Conservation (phyloP, 2,113 vertebrate genomes). For the Trogon melanurus region DNA sequence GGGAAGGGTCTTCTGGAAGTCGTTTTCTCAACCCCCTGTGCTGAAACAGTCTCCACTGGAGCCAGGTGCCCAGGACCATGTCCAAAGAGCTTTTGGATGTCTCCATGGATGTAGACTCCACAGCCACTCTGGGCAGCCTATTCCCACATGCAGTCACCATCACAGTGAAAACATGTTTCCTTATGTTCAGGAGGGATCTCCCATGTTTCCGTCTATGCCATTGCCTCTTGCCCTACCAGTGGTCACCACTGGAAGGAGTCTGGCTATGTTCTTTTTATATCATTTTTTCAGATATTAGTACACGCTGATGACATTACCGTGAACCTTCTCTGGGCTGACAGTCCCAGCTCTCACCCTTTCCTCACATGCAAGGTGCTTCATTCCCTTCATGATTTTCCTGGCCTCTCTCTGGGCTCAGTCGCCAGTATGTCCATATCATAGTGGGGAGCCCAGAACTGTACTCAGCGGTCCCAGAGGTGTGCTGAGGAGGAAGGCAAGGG, state of each 20-base stretch:
- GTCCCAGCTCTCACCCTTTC: not conserved
- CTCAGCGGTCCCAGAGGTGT: not conserved
- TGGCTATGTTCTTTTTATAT: not conserved
- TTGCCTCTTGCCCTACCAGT: not conserved
- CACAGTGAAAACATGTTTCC: not conserved
- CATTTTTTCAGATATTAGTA: not conserved
- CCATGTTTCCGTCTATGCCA: not conserved
- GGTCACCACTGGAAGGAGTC: not conserved
- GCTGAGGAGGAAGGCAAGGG: not conserved
- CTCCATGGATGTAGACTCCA: not conserved
- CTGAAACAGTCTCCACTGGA: not conserved
- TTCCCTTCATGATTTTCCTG: not conserved
- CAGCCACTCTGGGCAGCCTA: not conserved
- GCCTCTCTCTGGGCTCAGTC: not conserved
- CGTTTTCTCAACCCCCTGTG: accelerated
- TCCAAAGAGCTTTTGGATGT: not conserved
- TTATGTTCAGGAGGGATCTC: not conserved
- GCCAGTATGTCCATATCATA: not conserved
- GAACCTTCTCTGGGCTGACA: not conserved
- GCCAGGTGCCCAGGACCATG: not conserved
- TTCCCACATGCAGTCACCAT: accelerated
- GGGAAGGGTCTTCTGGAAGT: not conserved
- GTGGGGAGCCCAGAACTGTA: not conserved
- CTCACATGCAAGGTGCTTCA: not conserved
- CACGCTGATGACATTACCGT: not conserved